Evolutionary conservation across 1,140 invertebrate genomes (phyloP).

Genomic region (Venturia canescens): DNA sequence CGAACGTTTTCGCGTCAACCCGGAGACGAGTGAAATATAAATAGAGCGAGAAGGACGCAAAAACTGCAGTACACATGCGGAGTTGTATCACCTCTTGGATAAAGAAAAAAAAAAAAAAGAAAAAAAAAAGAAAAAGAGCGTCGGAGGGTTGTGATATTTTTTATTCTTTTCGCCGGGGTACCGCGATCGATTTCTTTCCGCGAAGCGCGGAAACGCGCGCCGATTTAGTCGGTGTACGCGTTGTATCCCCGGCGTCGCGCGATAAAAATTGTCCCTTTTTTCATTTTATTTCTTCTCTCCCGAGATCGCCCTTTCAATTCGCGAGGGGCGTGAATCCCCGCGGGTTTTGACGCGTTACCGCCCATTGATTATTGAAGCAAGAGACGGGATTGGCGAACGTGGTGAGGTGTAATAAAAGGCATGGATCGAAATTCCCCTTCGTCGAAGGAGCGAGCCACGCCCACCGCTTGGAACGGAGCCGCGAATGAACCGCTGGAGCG

Average conservation of each 20-base stretch:
- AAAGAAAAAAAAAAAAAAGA: background rate
- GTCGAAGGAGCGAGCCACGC: background rate
- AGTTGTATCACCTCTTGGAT: background rate
- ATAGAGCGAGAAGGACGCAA: slow-evolving; percentile 1
- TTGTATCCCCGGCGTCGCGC: slow-evolving; percentile 6
- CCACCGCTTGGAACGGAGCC: background rate
- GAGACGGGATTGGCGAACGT: background rate
- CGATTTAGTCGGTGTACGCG: background rate
- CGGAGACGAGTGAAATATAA: background rate
- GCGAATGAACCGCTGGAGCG: background rate
- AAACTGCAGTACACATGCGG: background rate
- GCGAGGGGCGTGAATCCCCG: background rate
- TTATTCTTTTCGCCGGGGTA: background rate
- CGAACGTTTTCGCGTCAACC: slow-evolving; percentile 17
- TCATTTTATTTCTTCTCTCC: background rate
- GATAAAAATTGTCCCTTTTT: slow-evolving; percentile 17
- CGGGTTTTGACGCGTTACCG: background rate
- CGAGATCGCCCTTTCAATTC: slow-evolving; percentile 12
- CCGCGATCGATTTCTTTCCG: slow-evolving; percentile 38
- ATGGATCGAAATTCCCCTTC: background rate
- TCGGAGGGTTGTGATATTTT: background rate
- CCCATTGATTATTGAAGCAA: slow-evolving; percentile 21
- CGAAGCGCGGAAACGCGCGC: slow-evolving; percentile 7
- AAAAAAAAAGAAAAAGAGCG: background rate
- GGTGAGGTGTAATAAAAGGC: slow-evolving; percentile 13